Conservation (phyloP, 2,113 vertebrate genomes). For the Chloroceryle aenea region DNA sequence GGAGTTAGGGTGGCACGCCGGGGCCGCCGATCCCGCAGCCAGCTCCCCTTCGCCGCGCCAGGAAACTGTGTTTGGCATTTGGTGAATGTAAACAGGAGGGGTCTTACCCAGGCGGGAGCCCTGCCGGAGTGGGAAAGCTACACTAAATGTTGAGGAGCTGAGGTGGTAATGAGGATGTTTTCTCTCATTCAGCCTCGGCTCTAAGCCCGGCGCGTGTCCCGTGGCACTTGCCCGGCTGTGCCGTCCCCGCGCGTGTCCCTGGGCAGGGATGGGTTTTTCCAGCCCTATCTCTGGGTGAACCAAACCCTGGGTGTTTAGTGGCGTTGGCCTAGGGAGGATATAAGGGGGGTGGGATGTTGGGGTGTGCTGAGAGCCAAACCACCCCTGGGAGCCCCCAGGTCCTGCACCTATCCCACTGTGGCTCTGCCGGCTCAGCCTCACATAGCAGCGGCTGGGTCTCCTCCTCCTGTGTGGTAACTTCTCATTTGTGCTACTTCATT, state of each 20-base stretch:
- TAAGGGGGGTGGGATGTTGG: fast-evolving
- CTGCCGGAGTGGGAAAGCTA: neutral
- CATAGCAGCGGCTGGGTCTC: fast-evolving
- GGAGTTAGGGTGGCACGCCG: neutral
- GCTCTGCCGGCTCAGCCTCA: neutral
- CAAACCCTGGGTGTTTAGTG: neutral
- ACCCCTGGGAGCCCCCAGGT: neutral
- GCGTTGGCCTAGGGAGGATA: neutral
- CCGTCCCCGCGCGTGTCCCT: fast-evolving
- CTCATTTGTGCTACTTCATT: neutral
- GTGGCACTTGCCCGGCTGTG: fast-evolving
- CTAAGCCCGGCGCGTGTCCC: fast-evolving
- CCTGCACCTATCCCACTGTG: neutral
- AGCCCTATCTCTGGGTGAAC: fast-evolving
- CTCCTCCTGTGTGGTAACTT: neutral
- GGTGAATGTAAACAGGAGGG: neutral
- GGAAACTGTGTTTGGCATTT: conserved; percentile 16
- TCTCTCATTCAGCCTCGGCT: neutral
- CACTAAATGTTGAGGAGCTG: neutral
- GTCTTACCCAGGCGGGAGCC: neutral
- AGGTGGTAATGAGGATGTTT: neutral
- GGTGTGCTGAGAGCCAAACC: neutral
- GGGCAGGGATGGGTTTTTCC: neutral
- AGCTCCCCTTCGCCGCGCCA: fast-evolving
- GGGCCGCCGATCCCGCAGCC: neutral